Percentiles rank a stretch among this genome's conserved stretches.
phyloP scores from a whole-genome alignment of 35 echinoderm and acorn worm species.

The Patiria miniata region DNA sequence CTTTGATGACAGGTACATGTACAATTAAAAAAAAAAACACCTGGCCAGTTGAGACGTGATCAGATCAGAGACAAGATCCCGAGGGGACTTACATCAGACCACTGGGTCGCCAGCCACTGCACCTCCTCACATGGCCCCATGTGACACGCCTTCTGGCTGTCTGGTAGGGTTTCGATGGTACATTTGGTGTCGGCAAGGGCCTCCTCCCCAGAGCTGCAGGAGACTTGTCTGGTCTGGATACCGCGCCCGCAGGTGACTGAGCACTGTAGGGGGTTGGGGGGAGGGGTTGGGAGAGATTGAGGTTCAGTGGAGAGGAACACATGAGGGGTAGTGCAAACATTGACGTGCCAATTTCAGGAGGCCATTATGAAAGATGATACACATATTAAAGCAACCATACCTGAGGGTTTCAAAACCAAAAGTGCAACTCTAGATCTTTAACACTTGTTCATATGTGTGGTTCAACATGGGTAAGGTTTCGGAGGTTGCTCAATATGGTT shows the following conservation, averaged over 20 bases:
- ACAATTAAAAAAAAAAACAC: conserved; percentile 3
- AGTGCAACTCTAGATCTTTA: no score
- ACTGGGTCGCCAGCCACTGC: conserved; percentile 85
- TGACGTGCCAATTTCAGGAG: no score
- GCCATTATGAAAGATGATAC: no score
- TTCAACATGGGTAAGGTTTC: no score
- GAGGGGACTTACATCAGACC: conserved; percentile 62
- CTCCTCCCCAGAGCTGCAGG: conserved; percentile 59
- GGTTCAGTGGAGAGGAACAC: no score
- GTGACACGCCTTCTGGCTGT: conserved; percentile 63
- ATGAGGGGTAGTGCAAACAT: no score
- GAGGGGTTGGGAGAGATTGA: no score
- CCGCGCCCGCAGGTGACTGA: conserved; percentile 83
- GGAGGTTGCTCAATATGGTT: no score
- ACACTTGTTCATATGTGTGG: no score
- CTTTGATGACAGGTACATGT: neutral
- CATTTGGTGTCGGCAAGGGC: conserved; percentile 46
- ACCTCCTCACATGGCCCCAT: conserved; percentile 83
- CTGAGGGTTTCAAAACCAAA: no score
- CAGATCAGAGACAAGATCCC: neutral
- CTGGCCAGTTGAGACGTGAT: neutral
- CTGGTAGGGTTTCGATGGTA: conserved; percentile 45
- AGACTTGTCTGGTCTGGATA: conserved; percentile 65
- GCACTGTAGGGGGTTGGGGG: conserved; percentile 51
- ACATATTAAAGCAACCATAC: no score